These are phyloP conservation scores for Tachina grossa DNA, from an alignment of 2,888 invertebrate species.

Conservation along the genomic window DNA sequence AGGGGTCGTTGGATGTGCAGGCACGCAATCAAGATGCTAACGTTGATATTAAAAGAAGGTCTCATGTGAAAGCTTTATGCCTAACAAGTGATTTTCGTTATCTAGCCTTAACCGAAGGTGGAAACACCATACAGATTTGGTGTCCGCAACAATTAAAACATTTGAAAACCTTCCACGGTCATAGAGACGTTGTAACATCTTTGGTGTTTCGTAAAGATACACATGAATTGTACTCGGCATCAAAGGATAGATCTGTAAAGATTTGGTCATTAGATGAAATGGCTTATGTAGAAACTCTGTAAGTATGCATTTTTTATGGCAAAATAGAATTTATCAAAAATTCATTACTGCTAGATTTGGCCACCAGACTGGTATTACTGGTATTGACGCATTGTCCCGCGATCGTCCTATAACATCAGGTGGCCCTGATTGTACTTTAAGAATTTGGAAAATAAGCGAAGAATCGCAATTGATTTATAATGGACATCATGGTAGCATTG, in stretches of 20 bases:
- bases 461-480: conserved; percentile 98
- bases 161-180: conserved; percentile 91
- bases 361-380: conserved; percentile 93
- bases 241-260: conserved; percentile 92
- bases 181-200: conserved; percentile 89
- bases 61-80: conserved; percentile 86
- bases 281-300: conserved; percentile 97
- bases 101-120: conserved; percentile 89
- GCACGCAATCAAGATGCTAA: conserved; percentile 82
- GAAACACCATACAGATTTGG: conserved; percentile 91
- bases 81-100: conserved; percentile 91
- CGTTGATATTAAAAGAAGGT: conserved; percentile 77
- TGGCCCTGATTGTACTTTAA: conserved; percentile 92
- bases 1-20: conserved; percentile 83
- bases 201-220: conserved; percentile 93
- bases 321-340: not conserved
- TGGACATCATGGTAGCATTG: conserved; percentile 92
- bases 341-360: conserved; percentile 85
- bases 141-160: conserved; percentile 89
- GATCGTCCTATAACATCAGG: conserved; percentile 95
- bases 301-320: conserved; percentile 69
- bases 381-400: conserved; percentile 92
- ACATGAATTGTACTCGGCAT: conserved; percentile 92
- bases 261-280: conserved; percentile 98
- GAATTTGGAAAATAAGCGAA: conserved; percentile 98